A percentile compares a stretch with the other conserved stretches of the same genome.
Conservation (phyloP, 2,888 invertebrate genomes). For the Invenusta paracnida region DNA sequence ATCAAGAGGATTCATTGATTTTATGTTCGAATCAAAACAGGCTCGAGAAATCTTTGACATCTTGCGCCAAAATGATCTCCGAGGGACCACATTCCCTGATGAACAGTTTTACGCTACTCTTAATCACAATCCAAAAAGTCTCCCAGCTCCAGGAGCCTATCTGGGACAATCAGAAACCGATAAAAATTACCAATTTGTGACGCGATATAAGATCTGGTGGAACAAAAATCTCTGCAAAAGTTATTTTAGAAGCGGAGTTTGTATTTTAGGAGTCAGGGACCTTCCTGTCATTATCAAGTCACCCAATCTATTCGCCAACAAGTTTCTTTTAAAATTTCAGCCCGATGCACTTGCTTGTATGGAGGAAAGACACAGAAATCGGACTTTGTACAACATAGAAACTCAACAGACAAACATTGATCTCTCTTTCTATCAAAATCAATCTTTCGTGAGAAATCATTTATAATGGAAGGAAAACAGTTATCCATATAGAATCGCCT, state of each 20-base stretch:
- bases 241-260: conserved; percentile 52
- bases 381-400: conserved; percentile 42
- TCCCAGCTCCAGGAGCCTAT: conserved; percentile 24
- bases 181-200: conserved; percentile 49
- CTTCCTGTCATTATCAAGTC: conserved; percentile 50
- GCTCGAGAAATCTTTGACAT: no score
- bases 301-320: conserved; percentile 56
- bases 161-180: conserved; percentile 51
- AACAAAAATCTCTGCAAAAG: conserved; percentile 50
- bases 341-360: conserved; percentile 53
- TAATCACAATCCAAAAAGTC: conserved; percentile 35
- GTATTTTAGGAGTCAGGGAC: conserved; percentile 55
- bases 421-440: neutral
- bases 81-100: conserved; percentile 42
- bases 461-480: no score
- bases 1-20: no score
- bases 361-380: conserved; percentile 48
- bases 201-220: conserved; percentile 54
- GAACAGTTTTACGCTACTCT: conserved; percentile 45
- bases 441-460: neutral
- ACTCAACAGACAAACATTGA: neutral
- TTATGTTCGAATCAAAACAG: no score
- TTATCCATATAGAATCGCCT: no score
- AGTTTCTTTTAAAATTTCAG: conserved; percentile 52
- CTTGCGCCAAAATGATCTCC: no score